Evolutionary conservation across 2,797 vertebrate genomes (phyloP).

Genomic region (Benthosema pterotum): DNA sequence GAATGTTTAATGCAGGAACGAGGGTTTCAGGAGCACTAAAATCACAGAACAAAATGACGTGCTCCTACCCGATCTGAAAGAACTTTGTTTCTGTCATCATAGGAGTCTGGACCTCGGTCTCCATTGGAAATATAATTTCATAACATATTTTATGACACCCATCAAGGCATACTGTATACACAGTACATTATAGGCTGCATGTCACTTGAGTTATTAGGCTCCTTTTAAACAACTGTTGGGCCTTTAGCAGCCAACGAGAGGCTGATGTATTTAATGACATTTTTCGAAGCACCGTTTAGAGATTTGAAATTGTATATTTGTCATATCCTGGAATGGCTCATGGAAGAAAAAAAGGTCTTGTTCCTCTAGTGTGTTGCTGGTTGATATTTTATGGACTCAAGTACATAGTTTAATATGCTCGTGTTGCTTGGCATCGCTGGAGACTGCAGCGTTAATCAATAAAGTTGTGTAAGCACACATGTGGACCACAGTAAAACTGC

Average conservation of each 20-base stretch:
- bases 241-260: slow-evolving; percentile 39
- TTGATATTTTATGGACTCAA: slow-evolving; percentile 44
- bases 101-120: slow-evolving; percentile 26
- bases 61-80: slow-evolving; percentile 16
- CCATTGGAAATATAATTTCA: slow-evolving; percentile 68
- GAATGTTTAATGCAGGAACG: too few species aligned
- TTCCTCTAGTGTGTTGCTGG: slow-evolving; percentile 29
- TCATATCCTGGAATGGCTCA: slow-evolving; percentile 43
- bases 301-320: slow-evolving; percentile 52
- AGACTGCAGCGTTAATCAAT: slow-evolving; percentile 20
- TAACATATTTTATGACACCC: slow-evolving; percentile 57
- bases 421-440: slow-evolving; percentile 30
- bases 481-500: slow-evolving; percentile 20
- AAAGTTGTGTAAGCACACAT: slow-evolving; percentile 21
- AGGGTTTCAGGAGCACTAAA: too few species aligned
- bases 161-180: slow-evolving; percentile 44
- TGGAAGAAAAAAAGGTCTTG: slow-evolving; percentile 60
- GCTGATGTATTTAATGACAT: slow-evolving; percentile 39
- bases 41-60: too few species aligned
- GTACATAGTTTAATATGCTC: slow-evolving; percentile 25
- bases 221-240: slow-evolving; percentile 57
- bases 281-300: slow-evolving; percentile 50
- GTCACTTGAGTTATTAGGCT: slow-evolving; percentile 50
- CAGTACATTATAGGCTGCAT: slow-evolving; percentile 35
- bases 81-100: slow-evolving; percentile 27